A percentile compares a stretch with the other conserved stretches of the same genome.
phyloP scores from a whole-genome alignment of 2,888 invertebrate species.

The Hirtodrosophila duncani region DNA sequence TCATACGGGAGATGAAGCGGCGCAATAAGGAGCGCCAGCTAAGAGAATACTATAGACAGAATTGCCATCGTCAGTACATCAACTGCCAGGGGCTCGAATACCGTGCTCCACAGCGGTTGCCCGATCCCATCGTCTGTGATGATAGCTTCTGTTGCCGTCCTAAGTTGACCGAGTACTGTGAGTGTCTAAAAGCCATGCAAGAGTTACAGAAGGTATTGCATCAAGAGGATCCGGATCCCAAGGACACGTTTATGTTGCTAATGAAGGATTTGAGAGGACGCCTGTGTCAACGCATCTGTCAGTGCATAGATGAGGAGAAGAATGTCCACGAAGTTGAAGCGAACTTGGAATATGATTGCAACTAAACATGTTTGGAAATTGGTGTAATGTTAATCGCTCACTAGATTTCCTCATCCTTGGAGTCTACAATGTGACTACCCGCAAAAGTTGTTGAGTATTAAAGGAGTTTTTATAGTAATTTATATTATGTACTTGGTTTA shows the following conservation, averaged over 20 bases:
- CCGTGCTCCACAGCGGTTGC: constrained; percentile 16
- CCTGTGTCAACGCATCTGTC: constrained; percentile 1
- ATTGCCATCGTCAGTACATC: constrained; percentile 11
- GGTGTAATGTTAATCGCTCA: too few relatives aligned
- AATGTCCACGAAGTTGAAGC: too few relatives aligned
- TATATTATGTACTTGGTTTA: too few relatives aligned
- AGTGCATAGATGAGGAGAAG: too few relatives aligned
- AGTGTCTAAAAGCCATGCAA: constrained; percentile 33
- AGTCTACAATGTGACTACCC: too few relatives aligned
- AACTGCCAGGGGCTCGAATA: background rate
- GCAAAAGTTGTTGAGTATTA: too few relatives aligned
- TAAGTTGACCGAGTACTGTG: constrained; percentile 30
- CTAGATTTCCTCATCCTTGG: too few relatives aligned
- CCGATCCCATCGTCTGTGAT: constrained; percentile 29
- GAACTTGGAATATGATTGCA: too few relatives aligned
- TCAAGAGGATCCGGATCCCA: background rate
- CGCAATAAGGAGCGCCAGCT: constrained; percentile 15
- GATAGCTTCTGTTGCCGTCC: constrained; percentile 28
- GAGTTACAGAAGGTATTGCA: constrained; percentile 22
- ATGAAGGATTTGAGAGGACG: too few relatives aligned
- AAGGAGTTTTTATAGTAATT: too few relatives aligned
- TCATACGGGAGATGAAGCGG: constrained; percentile 23
- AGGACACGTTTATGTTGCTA: background rate
- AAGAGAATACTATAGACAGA: constrained; percentile 6
- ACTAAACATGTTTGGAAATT: too few relatives aligned